phyloP scores from a whole-genome alignment of 2,797 vertebrate genomes.

The Phalanger gymnotis region DNA sequence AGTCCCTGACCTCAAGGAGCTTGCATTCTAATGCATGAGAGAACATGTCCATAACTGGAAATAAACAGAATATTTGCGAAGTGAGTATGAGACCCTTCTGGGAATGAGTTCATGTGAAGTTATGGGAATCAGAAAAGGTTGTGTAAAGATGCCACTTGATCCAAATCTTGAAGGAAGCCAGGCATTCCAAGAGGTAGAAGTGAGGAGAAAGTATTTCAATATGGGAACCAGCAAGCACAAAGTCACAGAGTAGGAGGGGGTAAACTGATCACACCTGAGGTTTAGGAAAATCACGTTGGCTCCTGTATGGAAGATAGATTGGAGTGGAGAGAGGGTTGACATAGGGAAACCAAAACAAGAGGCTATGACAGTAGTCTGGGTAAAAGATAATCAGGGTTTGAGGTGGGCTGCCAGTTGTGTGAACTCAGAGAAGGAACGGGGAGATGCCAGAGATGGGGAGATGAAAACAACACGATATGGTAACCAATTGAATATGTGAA shows the following conservation, averaged over 20 bases:
- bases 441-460: background rate
- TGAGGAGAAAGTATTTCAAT: background rate
- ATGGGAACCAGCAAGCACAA: background rate
- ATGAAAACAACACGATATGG: background rate
- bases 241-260: background rate
- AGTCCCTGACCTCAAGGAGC: background rate
- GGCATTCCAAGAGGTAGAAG: background rate
- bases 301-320: background rate
- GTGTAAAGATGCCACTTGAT: background rate
- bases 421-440: background rate
- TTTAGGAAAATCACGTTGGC: background rate
- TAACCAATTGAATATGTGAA: background rate
- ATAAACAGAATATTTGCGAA: background rate
- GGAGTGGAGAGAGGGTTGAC: background rate
- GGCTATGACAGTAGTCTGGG: too few relatives aligned
- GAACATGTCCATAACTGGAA: background rate
- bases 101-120: background rate
- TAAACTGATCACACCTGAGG: background rate
- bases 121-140: background rate
- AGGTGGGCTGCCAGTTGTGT: background rate
- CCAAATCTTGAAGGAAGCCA: background rate
- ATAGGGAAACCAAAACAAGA: background rate
- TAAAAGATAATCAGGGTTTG: background rate
- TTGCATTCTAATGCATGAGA: background rate
- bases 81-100: background rate